Conservation (phyloP, 1,140 invertebrate species). For the Dreissena rostriformis region DNA sequence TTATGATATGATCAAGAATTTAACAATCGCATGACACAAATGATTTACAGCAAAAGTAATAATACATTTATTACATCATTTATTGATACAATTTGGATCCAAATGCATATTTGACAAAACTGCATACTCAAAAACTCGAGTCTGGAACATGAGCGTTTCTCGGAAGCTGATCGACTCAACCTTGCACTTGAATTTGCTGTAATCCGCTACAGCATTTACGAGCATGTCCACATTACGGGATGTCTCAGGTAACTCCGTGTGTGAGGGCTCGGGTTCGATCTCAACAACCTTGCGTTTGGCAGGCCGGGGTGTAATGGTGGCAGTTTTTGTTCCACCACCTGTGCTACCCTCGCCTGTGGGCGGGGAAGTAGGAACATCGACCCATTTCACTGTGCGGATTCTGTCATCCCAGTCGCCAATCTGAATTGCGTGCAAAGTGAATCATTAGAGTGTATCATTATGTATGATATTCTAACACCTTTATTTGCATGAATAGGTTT, state of each 20-base stretch:
- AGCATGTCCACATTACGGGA: slow-evolving; percentile 75
- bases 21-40: no score
- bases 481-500: no score
- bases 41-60: no score
- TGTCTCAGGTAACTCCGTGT: slow-evolving; percentile 75
- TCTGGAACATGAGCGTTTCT: slow-evolving; percentile 81
- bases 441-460: no score
- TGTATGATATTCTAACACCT: no score
- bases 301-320: slow-evolving; percentile 63
- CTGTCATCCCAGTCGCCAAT: slow-evolving; percentile 81
- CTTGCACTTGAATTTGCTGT: slow-evolving; percentile 78
- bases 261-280: slow-evolving; percentile 78
- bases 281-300: slow-evolving; percentile 80
- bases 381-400: slow-evolving; percentile 79
- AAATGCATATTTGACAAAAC: no score
- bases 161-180: slow-evolving; percentile 75
- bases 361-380: slow-evolving; percentile 71
- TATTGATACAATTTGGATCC: no score
- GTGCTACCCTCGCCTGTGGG: slow-evolving; percentile 44
- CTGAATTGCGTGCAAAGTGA: slow-evolving; percentile 34
- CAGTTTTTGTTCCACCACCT: slow-evolving; percentile 51
- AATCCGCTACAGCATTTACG: slow-evolving; percentile 77
- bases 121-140: slow-evolving; percentile 79
- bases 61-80: no score
- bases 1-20: no score